Evolutionary conservation across 2,797 vertebrate genomes (phyloP), one percentile per base, ranked within the genome.

Genomic region (Philypnodon macrostomus): DNA sequence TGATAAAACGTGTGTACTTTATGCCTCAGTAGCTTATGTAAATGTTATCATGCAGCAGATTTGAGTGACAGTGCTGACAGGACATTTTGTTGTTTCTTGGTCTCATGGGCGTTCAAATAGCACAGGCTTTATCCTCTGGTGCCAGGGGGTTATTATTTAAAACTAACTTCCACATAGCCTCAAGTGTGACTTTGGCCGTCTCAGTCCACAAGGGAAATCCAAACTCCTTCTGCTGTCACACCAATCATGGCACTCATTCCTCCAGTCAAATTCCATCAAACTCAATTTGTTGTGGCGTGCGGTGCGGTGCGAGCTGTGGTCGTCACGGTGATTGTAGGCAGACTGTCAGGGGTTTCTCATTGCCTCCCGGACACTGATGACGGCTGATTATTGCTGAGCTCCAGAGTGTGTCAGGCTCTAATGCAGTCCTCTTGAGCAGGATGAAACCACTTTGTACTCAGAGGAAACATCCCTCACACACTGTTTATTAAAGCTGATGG

Each of bases 251-350:
- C 19, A 21, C 31, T 35, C 45, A 47, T 47, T 47, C 45, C 32
- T 47, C 15, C 7, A 47, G 45, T 47, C 45, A 34, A 31, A 47
- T 47, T 34, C 35, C 31, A 47, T 47, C 45, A 47, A 47, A 47
- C 31, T 47, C 45, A 34, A 47, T 47, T 34, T 35, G 45, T 46
- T 17, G 54, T 31, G 4, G 21, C 24, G n/a, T n/a, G n/a, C n/a
- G n/a, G 9, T 26, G 9, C 23, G 18, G 45, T 34, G 24, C 11
- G 16, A 29, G n/a, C 15, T 19, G 21, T 7, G 29, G n/a, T 5
- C 14, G 17, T 47, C 24, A 16, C n/a, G 26, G 35, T 7, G 8
- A 34, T 11, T 12, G 40, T n/a, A 12, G 40, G 15, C n/a, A n/a
- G n/a, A n/a, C n/a, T n/a, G n/a, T n/a, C n/a, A 23, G 13, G 39